Percentiles rank a stretch among this genome's conserved stretches.
These are phyloP conservation scores for Epizoanthus ramosus DNA, from an alignment of 92 coral and sea anemone genomes.

Conservation along the genomic window DNA sequence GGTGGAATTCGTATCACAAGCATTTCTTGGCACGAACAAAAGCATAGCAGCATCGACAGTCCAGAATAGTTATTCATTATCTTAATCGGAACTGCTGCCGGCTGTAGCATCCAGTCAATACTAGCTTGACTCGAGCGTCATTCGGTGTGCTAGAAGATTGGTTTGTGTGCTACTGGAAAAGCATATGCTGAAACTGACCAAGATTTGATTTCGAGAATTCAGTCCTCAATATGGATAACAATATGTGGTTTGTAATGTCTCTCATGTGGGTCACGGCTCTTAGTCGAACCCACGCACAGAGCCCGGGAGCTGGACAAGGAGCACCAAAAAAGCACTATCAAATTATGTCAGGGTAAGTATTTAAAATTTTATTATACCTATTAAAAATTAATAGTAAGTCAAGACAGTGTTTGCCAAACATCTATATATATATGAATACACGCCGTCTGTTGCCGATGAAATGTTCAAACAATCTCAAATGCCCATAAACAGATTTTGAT, in stretches of 20 bases:
- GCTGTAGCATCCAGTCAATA: too few species aligned
- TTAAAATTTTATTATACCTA: slow-evolving; percentile 1
- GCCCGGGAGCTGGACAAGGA: slow-evolving; percentile 25
- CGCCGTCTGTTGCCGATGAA: too few species aligned
- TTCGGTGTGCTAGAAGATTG: background rate
- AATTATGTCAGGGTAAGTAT: slow-evolving; percentile 40
- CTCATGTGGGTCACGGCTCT: slow-evolving; percentile 31
- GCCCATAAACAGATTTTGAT: too few species aligned
- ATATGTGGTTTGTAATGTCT: slow-evolving; percentile 22
- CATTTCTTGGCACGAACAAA: slow-evolving; percentile 9
- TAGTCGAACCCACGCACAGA: slow-evolving; percentile 18
- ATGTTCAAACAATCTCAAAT: too few species aligned
- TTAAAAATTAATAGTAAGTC: background rate
- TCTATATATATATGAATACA: too few species aligned
- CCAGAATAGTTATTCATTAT: background rate
- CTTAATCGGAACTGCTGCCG: background rate
- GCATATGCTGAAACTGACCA: background rate
- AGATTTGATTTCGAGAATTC: background rate
- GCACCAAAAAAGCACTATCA: slow-evolving; percentile 19
- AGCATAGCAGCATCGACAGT: background rate
- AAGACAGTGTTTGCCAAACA: too few species aligned
- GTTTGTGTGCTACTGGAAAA: too few species aligned
- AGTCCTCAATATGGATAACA: slow-evolving; percentile 26
- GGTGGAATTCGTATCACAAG: background rate
- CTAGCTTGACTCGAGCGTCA: background rate